Evolutionary conservation across 1,140 invertebrate species (phyloP).

Genomic region (Helicorthomorpha holstii): DNA sequence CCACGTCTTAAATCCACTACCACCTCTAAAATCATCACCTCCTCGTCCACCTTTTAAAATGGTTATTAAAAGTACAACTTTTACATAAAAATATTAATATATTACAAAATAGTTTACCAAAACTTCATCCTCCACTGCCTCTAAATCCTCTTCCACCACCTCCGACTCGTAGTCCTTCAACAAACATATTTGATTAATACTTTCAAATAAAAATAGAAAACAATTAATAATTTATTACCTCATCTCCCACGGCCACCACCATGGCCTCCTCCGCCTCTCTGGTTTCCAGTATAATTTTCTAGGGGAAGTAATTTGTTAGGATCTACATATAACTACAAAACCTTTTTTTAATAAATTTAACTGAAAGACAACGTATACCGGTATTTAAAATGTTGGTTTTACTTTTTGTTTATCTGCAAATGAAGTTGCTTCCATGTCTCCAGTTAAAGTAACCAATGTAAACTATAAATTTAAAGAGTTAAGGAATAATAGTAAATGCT

Average conservation of each 20-base stretch:
- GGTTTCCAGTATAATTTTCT: constrained; percentile 41
- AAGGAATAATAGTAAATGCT: not conserved
- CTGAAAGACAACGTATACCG: too few relatives aligned
- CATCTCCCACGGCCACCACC: constrained; percentile 32
- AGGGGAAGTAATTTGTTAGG: constrained; percentile 81
- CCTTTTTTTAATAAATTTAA: constrained; percentile 5
- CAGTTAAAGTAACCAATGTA: constrained; percentile 82
- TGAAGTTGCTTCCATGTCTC: constrained; percentile 80
- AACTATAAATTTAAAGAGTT: constrained; percentile 33
- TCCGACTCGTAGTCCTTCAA: constrained; percentile 28
- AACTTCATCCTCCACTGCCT: constrained; percentile 15
- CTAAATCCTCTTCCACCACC: constrained; percentile 29
- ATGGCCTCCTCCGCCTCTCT: constrained; percentile 18
- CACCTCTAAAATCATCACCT: constrained; percentile 14
- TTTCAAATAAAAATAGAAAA: not conserved
- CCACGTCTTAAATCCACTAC: constrained; percentile 12
- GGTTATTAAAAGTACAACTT: too few relatives aligned
- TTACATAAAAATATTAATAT: too few relatives aligned
- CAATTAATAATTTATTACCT: constrained; percentile 33
- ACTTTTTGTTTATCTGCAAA: constrained; percentile 67
- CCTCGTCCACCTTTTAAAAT: too few relatives aligned
- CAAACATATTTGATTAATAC: constrained; percentile 14
- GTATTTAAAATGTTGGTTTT: too few relatives aligned
- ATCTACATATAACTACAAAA: constrained; percentile 67
- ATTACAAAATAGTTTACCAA: too few relatives aligned